Evolutionary conservation across 2,113 vertebrate species (phyloP).

Genomic region (Pungitius pungitius): DNA sequence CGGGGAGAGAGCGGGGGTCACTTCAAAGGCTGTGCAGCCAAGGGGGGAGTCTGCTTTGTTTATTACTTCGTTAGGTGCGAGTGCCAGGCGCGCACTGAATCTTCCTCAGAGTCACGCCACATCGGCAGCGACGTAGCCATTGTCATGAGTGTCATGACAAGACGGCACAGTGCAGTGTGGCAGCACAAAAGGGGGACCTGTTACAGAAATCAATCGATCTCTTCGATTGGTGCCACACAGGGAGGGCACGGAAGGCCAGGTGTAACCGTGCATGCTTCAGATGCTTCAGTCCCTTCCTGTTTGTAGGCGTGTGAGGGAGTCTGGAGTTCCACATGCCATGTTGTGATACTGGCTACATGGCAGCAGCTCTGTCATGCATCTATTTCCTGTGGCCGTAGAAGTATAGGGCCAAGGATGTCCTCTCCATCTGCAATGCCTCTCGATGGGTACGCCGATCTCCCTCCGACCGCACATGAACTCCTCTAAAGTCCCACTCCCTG

Average conservation of each 20-base stretch:
- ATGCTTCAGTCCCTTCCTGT: not conserved
- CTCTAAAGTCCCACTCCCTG: not conserved
- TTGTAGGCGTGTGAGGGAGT: no score
- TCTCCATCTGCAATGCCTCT: not conserved
- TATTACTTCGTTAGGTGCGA: constrained; percentile 26
- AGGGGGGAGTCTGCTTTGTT: constrained; percentile 8
- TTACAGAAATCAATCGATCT: not conserved
- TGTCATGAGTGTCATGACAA: constrained; percentile 16
- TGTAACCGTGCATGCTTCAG: no score
- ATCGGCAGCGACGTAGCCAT: constrained; percentile 14
- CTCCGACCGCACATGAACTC: constrained; percentile 9
- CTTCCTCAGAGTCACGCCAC: constrained; percentile 18
- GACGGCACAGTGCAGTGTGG: not conserved
- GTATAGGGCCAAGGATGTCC: not conserved
- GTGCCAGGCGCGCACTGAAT: constrained; percentile 4
- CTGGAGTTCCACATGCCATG: not conserved
- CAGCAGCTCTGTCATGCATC: not conserved
- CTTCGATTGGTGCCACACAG: not conserved
- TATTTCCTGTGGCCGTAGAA: not conserved
- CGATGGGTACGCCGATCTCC: not conserved
- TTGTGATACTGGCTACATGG: constrained; percentile 7
- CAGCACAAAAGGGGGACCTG: not conserved
- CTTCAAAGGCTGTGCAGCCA: not conserved
- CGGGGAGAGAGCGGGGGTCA: not conserved
- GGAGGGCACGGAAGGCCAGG: not conserved